These are phyloP conservation scores for Sebastolobus altivelis DNA, from an alignment of 2,797 vertebrate genomes.

Conservation along the genomic window DNA sequence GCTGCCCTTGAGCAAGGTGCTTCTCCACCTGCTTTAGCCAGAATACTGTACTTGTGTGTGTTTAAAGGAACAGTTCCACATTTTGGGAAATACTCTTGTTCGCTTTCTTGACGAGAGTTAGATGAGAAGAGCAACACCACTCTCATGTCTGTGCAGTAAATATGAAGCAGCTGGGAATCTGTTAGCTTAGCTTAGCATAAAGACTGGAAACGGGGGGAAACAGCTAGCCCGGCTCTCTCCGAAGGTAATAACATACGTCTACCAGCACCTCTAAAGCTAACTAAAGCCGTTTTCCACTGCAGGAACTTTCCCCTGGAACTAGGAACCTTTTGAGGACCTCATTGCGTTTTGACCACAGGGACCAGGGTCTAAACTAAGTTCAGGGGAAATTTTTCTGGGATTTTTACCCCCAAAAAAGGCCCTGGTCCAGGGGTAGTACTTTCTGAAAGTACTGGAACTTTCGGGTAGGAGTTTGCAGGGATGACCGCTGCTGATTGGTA, in stretches of 20 bases:
- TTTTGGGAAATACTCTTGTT: background rate
- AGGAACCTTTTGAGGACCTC: no score
- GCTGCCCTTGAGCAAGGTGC: slow-evolving; percentile 21
- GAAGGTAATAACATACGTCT: background rate
- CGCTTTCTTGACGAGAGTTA: no score
- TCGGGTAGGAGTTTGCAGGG: no score
- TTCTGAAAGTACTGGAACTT: no score
- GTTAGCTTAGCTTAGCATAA: background rate
- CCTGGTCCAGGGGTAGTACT: rapidly evolving
- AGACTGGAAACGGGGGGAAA: background rate
- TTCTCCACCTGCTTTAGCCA: background rate
- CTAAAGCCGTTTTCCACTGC: background rate
- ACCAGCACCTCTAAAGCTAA: background rate
- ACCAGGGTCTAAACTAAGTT: no score
- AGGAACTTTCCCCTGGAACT: no score
- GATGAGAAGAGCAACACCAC: no score
- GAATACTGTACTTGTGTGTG: background rate
- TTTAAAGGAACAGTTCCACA: background rate
- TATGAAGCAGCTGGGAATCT: background rate
- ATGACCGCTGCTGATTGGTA: background rate
- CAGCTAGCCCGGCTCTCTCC: no score
- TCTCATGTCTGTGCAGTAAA: no score
- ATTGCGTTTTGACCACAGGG: no score
- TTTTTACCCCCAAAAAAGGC: no score
- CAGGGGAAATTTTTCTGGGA: rapidly evolving